These are phyloP conservation scores for Cynoglossus semilaevis DNA, from an alignment of 2,113 vertebrate species.

Conservation along the genomic window DNA sequence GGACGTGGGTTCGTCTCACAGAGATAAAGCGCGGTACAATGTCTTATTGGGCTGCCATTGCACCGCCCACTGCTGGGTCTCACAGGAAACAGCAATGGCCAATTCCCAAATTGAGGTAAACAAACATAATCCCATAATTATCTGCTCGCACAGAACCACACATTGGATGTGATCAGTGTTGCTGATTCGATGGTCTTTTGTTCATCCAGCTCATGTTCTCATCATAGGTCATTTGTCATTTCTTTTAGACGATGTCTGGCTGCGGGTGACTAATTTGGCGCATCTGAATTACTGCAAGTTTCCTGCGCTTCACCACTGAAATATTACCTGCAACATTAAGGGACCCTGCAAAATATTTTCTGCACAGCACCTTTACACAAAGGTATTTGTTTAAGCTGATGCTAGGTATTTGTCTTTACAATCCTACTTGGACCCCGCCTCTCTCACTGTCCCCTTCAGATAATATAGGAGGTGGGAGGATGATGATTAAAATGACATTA, in stretches of 20 bases:
- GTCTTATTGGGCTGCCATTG: conserved; percentile 33
- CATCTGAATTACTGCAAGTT: conserved; percentile 38
- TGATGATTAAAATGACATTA: conserved; percentile 62
- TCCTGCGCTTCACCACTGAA: conserved; percentile 42
- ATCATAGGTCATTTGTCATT: conserved; percentile 70
- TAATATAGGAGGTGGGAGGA: conserved; percentile 52
- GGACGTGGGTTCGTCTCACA: conserved; percentile 30
- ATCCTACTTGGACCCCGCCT: conserved; percentile 32
- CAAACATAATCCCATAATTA: conserved; percentile 67
- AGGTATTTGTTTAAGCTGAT: conserved; percentile 59
- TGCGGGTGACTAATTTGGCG: conserved; percentile 64
- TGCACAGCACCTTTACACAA: conserved; percentile 50
- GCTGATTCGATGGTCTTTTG: conserved; percentile 59
- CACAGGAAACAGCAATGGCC: conserved; percentile 30
- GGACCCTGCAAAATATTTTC: conserved; percentile 51
- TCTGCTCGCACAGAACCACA: conserved; percentile 52
- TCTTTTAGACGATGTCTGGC: conserved; percentile 46
- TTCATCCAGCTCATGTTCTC: conserved; percentile 70
- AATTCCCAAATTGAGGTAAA: conserved; percentile 56
- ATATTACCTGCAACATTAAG: conserved; percentile 58
- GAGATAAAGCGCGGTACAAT: conserved; percentile 40
- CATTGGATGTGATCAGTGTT: conserved; percentile 47
- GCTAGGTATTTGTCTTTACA: conserved; percentile 43
- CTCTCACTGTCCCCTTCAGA: conserved; percentile 43
- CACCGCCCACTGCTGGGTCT: conserved; percentile 42